Evolutionary conservation across 2,113 vertebrate species (phyloP).

Genomic region (Setophaga kirtlandii): DNA sequence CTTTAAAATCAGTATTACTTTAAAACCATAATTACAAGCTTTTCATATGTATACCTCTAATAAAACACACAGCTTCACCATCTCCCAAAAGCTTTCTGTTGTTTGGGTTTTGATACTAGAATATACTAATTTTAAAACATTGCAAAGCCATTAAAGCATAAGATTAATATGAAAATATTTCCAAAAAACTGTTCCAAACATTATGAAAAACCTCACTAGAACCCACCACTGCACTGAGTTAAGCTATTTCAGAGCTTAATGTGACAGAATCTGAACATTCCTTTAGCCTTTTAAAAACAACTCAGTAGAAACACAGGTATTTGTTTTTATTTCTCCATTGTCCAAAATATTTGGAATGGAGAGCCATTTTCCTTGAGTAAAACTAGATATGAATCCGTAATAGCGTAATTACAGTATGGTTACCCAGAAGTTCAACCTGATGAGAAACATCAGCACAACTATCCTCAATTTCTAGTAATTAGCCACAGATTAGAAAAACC

Average conservation of each 20-base stretch:
- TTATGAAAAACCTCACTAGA: not conserved
- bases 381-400: not conserved
- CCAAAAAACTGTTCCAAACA: not conserved
- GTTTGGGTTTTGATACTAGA: not conserved
- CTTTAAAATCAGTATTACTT: not conserved
- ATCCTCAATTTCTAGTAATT: not conserved
- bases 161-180: not conserved
- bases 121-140: not conserved
- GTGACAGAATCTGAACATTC: not conserved
- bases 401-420: not conserved
- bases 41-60: not conserved
- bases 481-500: not conserved
- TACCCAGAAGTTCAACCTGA: not conserved
- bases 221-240: not conserved
- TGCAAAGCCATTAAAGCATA: not conserved
- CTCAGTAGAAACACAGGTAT: not conserved
- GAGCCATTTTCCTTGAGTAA: constrained; percentile 55
- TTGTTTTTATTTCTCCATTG: not conserved
- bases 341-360: constrained; percentile 12
- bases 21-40: not conserved
- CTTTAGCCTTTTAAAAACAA: not conserved
- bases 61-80: not conserved
- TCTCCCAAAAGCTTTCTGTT: not conserved
- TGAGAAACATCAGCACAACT: not conserved
- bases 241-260: not conserved